These are phyloP conservation scores for Liodrosophila aerea DNA, from an alignment of 2,888 invertebrate species.

Conservation along the genomic window DNA sequence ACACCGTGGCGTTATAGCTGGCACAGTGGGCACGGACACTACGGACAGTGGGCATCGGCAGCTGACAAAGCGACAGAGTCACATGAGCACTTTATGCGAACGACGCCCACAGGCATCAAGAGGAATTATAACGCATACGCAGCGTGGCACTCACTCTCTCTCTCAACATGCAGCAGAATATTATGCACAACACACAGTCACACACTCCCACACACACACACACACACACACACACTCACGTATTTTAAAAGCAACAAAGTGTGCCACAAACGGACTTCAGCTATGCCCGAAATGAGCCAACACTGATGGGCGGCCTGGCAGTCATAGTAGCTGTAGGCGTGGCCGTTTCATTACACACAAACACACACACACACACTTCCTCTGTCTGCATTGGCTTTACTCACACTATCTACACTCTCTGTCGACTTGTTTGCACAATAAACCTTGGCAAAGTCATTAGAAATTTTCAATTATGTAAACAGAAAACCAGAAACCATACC, in stretches of 20 bases:
- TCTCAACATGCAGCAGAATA: conserved; percentile 48
- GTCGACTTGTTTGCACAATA: conserved; percentile 56
- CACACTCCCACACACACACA: background rate
- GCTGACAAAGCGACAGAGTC: conserved; percentile 49
- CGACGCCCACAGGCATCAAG: conserved; percentile 68
- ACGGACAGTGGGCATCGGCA: background rate
- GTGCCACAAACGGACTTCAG: conserved; percentile 36
- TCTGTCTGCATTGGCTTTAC: conserved; percentile 6
- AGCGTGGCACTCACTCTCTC: conserved; percentile 38
- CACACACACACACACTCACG: conserved; percentile 1
- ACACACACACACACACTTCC: background rate
- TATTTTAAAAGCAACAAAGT: conserved; percentile 25
- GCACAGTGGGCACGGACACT: background rate
- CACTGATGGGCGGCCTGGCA: conserved; percentile 9
- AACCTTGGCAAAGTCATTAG: conserved; percentile 66
- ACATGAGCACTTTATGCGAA: conserved; percentile 72
- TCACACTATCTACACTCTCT: conserved; percentile 1
- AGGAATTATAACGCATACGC: conserved; percentile 62
- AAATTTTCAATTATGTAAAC: conserved; percentile 72
- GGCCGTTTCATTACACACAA: conserved; percentile 32
- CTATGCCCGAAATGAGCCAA: conserved; percentile 45
- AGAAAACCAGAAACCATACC: conserved; percentile 30
- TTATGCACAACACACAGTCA: conserved; percentile 3
- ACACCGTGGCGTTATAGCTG: conserved; percentile 28
- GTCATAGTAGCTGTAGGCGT: conserved; percentile 1